Conservation (phyloP, 2,797 vertebrate species). For the Heterohyrax brucei region DNA sequence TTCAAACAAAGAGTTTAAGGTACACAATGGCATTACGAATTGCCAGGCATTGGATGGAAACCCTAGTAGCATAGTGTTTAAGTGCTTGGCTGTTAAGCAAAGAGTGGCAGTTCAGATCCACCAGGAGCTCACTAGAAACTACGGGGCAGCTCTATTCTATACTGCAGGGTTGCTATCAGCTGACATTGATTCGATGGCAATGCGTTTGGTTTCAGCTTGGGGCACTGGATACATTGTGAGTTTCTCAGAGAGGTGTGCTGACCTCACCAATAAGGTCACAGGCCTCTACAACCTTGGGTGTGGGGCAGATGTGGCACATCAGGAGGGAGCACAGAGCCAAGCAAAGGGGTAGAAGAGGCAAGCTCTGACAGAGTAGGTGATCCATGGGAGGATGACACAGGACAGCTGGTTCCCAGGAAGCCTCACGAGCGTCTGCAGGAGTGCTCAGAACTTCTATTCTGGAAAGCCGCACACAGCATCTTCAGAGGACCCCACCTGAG, state of each 20-base stretch:
- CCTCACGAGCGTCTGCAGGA: background rate
- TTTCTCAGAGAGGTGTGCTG: background rate
- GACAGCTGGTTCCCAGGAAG: background rate
- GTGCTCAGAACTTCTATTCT: background rate
- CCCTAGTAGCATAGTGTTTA: too few species aligned
- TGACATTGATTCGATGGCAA: too few species aligned
- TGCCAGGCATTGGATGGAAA: background rate
- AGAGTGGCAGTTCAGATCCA: too few species aligned
- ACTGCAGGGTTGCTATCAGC: too few species aligned
- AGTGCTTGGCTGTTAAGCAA: too few species aligned
- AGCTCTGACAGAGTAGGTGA: background rate
- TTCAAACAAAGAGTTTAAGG: conserved; percentile 53
- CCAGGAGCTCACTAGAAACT: too few species aligned
- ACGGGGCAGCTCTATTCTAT: too few species aligned
- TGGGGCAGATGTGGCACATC: background rate
- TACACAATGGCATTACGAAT: background rate
- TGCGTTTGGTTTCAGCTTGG: too few species aligned
- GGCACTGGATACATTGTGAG: background rate
- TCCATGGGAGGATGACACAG: background rate
- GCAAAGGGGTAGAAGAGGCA: background rate
- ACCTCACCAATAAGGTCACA: background rate
- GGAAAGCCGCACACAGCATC: background rate
- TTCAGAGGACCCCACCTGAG: conserved; percentile 1
- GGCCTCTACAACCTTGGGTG: background rate
- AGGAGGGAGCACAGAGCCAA: background rate